Evolutionary conservation across 2,113 vertebrate species (phyloP).

Genomic region (Rhadina sibilatrix): DNA sequence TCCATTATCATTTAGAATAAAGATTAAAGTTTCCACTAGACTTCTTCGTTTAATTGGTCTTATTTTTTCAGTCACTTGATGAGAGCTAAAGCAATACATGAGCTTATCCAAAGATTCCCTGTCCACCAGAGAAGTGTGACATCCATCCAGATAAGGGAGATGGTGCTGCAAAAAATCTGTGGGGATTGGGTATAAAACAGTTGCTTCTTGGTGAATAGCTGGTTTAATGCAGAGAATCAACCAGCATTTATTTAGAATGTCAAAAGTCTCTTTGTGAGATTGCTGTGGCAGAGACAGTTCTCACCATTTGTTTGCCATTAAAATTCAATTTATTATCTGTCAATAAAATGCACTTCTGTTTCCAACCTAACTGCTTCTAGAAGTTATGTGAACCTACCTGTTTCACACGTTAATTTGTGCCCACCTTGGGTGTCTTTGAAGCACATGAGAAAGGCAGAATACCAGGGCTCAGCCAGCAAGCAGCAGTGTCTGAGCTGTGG

Average conservation of each 20-base stretch:
- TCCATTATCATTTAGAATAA: conserved; percentile 23
- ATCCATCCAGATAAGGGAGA: background rate
- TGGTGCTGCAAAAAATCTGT: rapidly evolving
- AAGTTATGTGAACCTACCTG: background rate
- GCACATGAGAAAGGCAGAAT: background rate
- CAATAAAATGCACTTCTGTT: background rate
- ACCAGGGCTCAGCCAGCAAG: background rate
- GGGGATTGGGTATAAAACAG: background rate
- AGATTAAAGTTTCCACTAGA: conserved; percentile 6
- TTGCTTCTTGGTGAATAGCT: background rate
- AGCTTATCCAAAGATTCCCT: background rate
- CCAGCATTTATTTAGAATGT: background rate
- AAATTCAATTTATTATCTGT: conserved; percentile 26
- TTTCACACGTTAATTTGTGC: background rate
- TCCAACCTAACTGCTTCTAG: background rate
- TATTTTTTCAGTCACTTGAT: background rate
- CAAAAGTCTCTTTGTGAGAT: background rate
- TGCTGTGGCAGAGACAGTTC: background rate
- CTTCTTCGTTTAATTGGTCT: conserved; percentile 4
- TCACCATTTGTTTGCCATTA: conserved; percentile 3
- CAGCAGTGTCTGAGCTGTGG: background rate
- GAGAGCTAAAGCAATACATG: background rate
- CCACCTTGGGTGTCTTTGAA: background rate
- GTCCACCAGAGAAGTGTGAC: background rate
- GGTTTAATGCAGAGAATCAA: background rate